Conservation (phyloP, 2,888 invertebrate species). For the Neoaliturus tenellus region DNA sequence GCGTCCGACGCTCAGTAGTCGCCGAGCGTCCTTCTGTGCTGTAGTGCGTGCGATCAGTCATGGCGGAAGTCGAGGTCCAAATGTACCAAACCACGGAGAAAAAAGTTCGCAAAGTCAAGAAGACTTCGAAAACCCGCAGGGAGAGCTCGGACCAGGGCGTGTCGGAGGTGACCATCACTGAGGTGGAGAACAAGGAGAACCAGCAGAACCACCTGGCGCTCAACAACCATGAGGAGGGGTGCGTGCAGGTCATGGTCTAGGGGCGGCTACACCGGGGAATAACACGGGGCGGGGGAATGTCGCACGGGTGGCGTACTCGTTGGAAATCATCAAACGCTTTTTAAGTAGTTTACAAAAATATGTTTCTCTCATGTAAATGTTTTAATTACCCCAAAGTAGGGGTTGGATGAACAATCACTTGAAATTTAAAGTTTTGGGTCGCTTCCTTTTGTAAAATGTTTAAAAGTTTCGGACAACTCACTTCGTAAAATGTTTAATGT, state of each 20-base stretch:
- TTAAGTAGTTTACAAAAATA: too few species aligned
- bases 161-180: slow-evolving; percentile 87
- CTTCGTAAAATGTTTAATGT: too few species aligned
- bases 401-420: too few species aligned
- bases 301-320: too few species aligned
- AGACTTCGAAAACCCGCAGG: slow-evolving; percentile 82
- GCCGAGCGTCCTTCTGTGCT: slow-evolving; percentile 57
- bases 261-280: too few species aligned
- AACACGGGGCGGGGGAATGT: too few species aligned
- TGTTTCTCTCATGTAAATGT: too few species aligned
- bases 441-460: too few species aligned
- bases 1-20: slow-evolving; percentile 57
- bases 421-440: too few species aligned
- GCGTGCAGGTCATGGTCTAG: slow-evolving; percentile 73
- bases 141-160: slow-evolving; percentile 81
- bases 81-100: slow-evolving; percentile 90
- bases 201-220: slow-evolving; percentile 66
- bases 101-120: slow-evolving; percentile 94
- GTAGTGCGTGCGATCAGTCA: slow-evolving; percentile 69
- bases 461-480: too few species aligned
- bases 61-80: slow-evolving; percentile 95
- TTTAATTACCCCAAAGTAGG: too few species aligned
- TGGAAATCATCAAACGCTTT: too few species aligned
- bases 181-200: slow-evolving; percentile 72
- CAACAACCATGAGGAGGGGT: slow-evolving; percentile 83